These are phyloP conservation scores for Rhagonycha lutea DNA, from an alignment of 2,888 invertebrate species.

Conservation along the genomic window DNA sequence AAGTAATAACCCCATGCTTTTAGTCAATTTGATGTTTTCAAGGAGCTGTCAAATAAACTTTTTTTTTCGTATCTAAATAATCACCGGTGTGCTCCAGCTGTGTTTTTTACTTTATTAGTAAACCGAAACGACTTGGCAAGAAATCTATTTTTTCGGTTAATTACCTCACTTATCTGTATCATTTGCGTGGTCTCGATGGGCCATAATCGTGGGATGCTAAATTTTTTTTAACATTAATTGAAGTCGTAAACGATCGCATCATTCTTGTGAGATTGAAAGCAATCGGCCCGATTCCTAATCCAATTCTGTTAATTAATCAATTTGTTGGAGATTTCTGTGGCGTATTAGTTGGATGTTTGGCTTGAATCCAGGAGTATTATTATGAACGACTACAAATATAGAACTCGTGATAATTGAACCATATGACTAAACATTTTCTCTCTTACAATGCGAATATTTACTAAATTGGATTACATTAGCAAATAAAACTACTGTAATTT, in stretches of 20 bases:
- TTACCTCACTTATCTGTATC: background rate
- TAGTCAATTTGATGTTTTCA: too few species aligned
- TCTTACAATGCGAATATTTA: slow-evolving; percentile 1
- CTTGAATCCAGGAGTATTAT: slow-evolving; percentile 26
- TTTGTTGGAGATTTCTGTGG: slow-evolving; percentile 29
- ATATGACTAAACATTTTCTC: background rate
- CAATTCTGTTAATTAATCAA: slow-evolving; percentile 34
- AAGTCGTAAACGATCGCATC: background rate
- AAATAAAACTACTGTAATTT: background rate
- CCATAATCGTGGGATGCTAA: background rate
- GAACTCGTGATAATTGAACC: slow-evolving; percentile 16
- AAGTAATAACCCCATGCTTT: too few species aligned
- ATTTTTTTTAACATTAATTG: background rate
- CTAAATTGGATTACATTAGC: background rate
- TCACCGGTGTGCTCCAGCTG: too few species aligned
- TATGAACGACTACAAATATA: slow-evolving; percentile 32
- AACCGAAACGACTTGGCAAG: background rate
- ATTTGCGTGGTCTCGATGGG: background rate
- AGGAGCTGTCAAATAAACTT: too few species aligned
- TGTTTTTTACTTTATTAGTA: too few species aligned
- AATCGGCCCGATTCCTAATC: slow-evolving; percentile 8
- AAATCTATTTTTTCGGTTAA: background rate
- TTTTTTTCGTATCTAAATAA: too few species aligned
- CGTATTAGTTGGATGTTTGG: slow-evolving; percentile 27
- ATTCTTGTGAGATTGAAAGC: slow-evolving; percentile 3